phyloP scores from a whole-genome alignment of 1,140 invertebrate species.

The Sinella curviseta region DNA sequence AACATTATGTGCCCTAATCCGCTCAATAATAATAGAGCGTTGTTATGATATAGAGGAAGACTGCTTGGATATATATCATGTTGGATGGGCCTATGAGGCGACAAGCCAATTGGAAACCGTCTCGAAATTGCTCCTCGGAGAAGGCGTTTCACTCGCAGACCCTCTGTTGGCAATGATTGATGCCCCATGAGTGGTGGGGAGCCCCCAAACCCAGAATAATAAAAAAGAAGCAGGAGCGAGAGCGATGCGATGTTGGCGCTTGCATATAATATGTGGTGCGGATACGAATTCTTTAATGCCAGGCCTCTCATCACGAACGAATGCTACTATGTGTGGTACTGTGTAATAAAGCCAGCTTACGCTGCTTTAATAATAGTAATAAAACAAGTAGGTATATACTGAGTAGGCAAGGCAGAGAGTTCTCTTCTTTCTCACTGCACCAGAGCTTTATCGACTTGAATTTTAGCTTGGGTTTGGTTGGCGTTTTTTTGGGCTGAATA shows the following conservation, averaged over 20 bases:
- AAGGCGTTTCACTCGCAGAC: conserved; percentile 14
- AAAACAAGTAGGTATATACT: too few species aligned
- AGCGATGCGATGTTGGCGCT: too few species aligned
- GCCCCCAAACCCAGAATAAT: not conserved
- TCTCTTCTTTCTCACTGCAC: too few species aligned
- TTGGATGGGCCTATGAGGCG: conserved; percentile 3
- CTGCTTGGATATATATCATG: conserved; percentile 10
- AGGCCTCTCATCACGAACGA: too few species aligned
- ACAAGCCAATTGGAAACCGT: conserved; percentile 18
- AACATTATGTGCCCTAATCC: not conserved
- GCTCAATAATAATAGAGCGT: not conserved
- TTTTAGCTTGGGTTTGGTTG: not conserved
- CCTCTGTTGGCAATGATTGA: conserved; percentile 23
- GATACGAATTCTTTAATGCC: too few species aligned
- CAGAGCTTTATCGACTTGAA: too few species aligned
- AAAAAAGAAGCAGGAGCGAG: conserved; percentile 1
- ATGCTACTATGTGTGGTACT: too few species aligned
- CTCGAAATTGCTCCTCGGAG: conserved; percentile 7
- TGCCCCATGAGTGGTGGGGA: not conserved
- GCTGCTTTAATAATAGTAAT: too few species aligned
- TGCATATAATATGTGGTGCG: too few species aligned
- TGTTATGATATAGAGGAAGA: not conserved
- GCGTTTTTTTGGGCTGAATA: not conserved
- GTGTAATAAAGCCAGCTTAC: too few species aligned
- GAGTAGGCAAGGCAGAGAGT: too few species aligned